Base-by-base conservation (phyloP, 2,113 vertebrate genomes). In the Protobothrops mucrosquamatus region DNA sequence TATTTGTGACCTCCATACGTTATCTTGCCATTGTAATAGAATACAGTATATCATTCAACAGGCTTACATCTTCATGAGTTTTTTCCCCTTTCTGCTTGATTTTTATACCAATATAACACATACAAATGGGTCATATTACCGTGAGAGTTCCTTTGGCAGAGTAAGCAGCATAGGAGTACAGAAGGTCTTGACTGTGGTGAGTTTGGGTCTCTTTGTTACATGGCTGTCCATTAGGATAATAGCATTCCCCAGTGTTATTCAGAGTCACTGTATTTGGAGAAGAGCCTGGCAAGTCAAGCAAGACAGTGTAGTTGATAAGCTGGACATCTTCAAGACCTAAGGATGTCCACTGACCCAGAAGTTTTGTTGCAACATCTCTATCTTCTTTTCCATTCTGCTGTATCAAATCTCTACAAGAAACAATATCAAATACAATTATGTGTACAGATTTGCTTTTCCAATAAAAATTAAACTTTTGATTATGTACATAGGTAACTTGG, bases 111-210 rank as follows among this genome's bases (percentile, higher is more conserved):
- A 97, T 97, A 95, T 95, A 94, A 97, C 97, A 97, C 95, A 97
- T 95, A 97, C 95, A 97, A 98, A 98, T 88, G 92, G 92, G 90
- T 54, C 91, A 85, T 8, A 93, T 96, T 98, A 99, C 99, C 99
- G 99, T 97, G 8, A 99, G 97, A 95, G 96, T 98, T 96, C 99
- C 99, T 92, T 97, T 98, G 94, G 98, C 98, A 95, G 99, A 99
- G 95, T 99, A 99, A 94, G 99, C 98, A 26, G 99, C 99, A 0
- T 98, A 99, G 0, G 98, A 97, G 95, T 97, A 98, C 51, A 97
- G 95, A 89, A 97, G 96, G 89, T 98, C 98, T 57, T 96, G 96
- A 94, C 96, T 96, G 39, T 29, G 93, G 12, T 94, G 96, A 6
- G 34, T 93, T 95, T 91, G 96, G 96, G 94, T 94, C 51, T 96